Base-by-base conservation (phyloP, 2,888 invertebrate genomes). In the Drosophila flavopinicola region DNA sequence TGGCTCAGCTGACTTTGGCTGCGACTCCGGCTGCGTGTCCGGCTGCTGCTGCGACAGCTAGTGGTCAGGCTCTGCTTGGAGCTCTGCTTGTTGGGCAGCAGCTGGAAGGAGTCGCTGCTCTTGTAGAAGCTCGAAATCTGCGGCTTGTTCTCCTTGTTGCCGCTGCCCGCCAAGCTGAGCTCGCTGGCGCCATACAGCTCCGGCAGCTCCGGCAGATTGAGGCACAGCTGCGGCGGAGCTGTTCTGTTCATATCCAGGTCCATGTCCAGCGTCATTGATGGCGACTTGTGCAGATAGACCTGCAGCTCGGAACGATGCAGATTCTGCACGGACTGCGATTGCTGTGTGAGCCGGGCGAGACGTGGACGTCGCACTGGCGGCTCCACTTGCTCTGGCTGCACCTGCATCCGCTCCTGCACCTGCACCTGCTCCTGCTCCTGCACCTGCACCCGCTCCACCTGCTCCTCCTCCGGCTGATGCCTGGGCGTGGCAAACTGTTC, bases 311-410 rank as follows among this genome's bases (percentile, higher is more conserved):
- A 79, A 24, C 88, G 86, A 56, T 90, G 89, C 11, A 91, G 68
- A 69, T 90, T 91, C 53, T 88, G 86, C 3, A 83, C 90, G 1
- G 91, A 91, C 48, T 88, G 84, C 0, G 91, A 91, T 41, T 90
- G 87, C 30, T 76, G 85, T 6, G 87, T 90, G 7, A 30, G 29
- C 6, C 80, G 78, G 11, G 66, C 67, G 0, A 85, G 51, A 27
- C 65, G 66, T 20, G 49, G 74, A 25, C 47, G 66, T 23, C 58
- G 56, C 11, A 51, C 54, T 1, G 79, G 69, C 3, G 72, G 54
- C 23, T 63, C 63, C 24, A 71, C 1, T 17, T 15, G 37, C 17
- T n/a, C 10, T 17, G 10, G n/a, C 3, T 15, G 6, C 10, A 3
- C 10, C 17, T 17, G 35, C 6, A 13, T 1, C 3, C 2, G 20